Evolutionary conservation across 2,797 vertebrate species (phyloP), one percentile per base, ranked within the genome.

Genomic region (Rhinichthys osculus): DNA sequence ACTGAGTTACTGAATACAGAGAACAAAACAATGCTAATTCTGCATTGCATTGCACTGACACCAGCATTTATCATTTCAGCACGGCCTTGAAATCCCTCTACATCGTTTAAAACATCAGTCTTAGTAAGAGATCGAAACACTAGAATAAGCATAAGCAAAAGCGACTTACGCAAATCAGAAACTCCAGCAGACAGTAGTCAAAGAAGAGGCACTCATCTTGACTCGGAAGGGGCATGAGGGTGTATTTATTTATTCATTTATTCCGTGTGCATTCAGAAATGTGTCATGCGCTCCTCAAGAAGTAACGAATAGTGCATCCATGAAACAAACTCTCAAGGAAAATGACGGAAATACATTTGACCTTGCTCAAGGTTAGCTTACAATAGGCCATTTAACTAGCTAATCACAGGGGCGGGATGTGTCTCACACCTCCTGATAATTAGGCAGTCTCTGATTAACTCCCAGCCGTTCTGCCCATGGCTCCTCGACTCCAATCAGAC

Each of bases 391-490:
- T 88, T 90, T 85, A 90, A 82, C 84, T 73, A 67, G 88, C 85
- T 89, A 92, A 92, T 93, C 88, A 92, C 84, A 88, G 73, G 30
- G 78, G 52, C 16, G 54, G 81, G 88, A 73, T 83, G 88, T 90
- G 38, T 88, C 62, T 69, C 84, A 91, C 89, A 91, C 87, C 90
- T 89, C 87, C 59, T 81, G 82, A 76, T 92, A 92, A 94, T 94
- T 93, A 93, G 90, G 64, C 72, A 1, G 69, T 47, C 27, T 72
- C 85, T 90, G 92, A 94, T 95, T 93, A 92, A 90, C 87, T 76
- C 80, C 85, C 78, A 89, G 50, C 73, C 54, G 33, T 23, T 52
- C 77, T 27, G 5, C 38, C 21, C 74, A 14, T n/a, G 50, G 38
- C 23, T 62, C 69, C 52, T 73, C 52, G 66, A 78, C 88, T 85